These are phyloP conservation scores for Lutjanus erythropterus DNA, from an alignment of 2,113 vertebrate genomes.

Conservation along the genomic window DNA sequence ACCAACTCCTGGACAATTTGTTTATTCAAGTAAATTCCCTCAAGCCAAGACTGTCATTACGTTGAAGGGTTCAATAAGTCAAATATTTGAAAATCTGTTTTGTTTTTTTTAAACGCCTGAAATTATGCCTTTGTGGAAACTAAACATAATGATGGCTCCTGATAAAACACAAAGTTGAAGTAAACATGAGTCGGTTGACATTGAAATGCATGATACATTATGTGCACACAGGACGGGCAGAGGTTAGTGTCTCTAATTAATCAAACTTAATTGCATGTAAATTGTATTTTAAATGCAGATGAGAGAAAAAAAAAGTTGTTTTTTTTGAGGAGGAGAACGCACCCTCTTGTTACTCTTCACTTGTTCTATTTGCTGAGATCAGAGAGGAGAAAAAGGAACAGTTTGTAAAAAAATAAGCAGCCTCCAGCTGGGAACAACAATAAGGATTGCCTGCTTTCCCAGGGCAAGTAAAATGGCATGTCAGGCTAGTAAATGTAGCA, in stretches of 20 bases:
- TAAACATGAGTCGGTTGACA: constrained; percentile 75
- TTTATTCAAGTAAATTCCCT: constrained; percentile 33
- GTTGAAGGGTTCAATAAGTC: constrained; percentile 28
- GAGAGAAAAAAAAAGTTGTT: constrained; percentile 50
- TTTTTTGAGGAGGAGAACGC: constrained; percentile 39
- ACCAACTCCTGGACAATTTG: constrained; percentile 6
- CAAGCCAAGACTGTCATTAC: constrained; percentile 9
- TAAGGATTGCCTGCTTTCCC: too few species aligned
- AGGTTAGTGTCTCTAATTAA: constrained; percentile 84
- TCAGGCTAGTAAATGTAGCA: too few species aligned
- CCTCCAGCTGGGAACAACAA: too few species aligned
- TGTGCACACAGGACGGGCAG: constrained; percentile 71
- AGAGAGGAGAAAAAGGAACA: constrained; percentile 25
- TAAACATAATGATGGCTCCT: constrained; percentile 31
- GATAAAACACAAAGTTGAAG: constrained; percentile 60
- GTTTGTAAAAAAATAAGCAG: constrained; percentile 24
- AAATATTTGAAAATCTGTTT: constrained; percentile 28
- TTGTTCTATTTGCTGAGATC: constrained; percentile 55
- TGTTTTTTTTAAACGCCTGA: not conserved
- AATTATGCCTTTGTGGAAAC: constrained; percentile 30
- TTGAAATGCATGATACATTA: constrained; percentile 80
- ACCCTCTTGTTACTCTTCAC: constrained; percentile 52
- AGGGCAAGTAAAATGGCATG: too few species aligned
- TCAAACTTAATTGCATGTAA: constrained; percentile 85
- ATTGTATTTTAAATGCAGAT: constrained; percentile 82